Conservation (phyloP, 2,888 invertebrate genomes). For the Globia sparganii region DNA sequence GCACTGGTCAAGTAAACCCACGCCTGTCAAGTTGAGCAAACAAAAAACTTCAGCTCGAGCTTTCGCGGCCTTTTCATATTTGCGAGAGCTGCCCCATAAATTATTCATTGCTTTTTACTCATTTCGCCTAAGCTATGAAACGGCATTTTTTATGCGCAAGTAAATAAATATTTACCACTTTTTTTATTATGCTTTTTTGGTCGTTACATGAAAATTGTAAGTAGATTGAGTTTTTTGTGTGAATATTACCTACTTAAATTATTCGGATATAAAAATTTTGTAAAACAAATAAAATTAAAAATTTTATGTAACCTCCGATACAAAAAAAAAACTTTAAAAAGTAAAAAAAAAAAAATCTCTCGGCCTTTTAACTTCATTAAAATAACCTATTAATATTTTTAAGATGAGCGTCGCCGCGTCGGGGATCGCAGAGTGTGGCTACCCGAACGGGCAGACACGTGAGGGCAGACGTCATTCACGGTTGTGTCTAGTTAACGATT, state of each 20-base stretch:
- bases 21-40: conserved; percentile 42
- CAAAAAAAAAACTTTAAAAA: too few species aligned
- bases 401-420: too few species aligned
- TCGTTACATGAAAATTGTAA: conserved; percentile 20
- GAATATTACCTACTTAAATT: neutral
- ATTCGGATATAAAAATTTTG: neutral
- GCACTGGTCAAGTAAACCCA: conserved; percentile 38
- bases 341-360: too few species aligned
- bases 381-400: fast-evolving
- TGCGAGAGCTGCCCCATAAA: conserved; percentile 41
- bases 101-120: conserved; percentile 59
- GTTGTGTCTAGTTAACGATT: too few species aligned
- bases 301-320: too few species aligned
- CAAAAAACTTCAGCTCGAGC: conserved; percentile 50
- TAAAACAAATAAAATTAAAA: too few species aligned
- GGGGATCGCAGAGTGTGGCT: too few species aligned
- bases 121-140: conserved; percentile 45
- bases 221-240: conserved; percentile 16
- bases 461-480: too few species aligned
- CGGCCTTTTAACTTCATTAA: too few species aligned
- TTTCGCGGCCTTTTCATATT: conserved; percentile 30
- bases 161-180: conserved; percentile 50
- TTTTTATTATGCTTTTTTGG: conserved; percentile 32
- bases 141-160: conserved; percentile 49
- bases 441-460: too few species aligned